Conservation (phyloP, 1,140 invertebrate species). For the Polypedilum pembai region DNA sequence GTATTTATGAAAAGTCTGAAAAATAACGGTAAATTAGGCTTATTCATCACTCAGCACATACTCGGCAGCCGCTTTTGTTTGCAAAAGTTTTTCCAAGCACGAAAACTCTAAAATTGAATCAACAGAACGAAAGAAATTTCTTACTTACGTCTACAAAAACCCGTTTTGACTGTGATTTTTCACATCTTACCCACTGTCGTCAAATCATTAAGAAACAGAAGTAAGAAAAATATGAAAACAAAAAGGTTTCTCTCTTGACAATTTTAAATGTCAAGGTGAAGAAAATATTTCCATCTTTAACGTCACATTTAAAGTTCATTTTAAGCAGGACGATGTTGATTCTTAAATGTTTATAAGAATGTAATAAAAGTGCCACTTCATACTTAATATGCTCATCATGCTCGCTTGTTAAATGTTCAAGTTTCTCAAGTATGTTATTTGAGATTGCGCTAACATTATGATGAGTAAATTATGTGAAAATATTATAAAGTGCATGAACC, state of each 20-base stretch:
- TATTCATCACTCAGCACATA: background rate
- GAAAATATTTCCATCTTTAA: background rate
- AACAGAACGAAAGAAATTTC: background rate
- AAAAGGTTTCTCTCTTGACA: background rate
- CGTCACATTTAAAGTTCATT: background rate
- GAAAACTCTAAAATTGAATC: slow-evolving; percentile 12
- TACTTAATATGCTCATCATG: too few species aligned
- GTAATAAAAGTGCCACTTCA: too few species aligned
- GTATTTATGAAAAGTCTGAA: background rate
- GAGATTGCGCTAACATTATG: too few species aligned
- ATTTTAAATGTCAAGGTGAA: background rate
- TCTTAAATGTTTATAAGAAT: too few species aligned
- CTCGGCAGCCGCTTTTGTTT: background rate
- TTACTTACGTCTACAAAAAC: too few species aligned
- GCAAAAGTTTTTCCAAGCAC: background rate
- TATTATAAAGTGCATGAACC: too few species aligned
- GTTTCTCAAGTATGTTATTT: too few species aligned
- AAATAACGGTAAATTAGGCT: slow-evolving; percentile 11
- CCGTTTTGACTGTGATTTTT: too few species aligned
- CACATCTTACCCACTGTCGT: too few species aligned
- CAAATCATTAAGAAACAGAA: background rate
- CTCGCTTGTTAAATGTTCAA: too few species aligned
- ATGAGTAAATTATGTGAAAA: too few species aligned
- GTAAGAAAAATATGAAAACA: background rate
- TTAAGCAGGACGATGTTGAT: background rate